Base-by-base conservation (phyloP, 2,888 invertebrate genomes). In the Amphimallon solstitiale region DNA sequence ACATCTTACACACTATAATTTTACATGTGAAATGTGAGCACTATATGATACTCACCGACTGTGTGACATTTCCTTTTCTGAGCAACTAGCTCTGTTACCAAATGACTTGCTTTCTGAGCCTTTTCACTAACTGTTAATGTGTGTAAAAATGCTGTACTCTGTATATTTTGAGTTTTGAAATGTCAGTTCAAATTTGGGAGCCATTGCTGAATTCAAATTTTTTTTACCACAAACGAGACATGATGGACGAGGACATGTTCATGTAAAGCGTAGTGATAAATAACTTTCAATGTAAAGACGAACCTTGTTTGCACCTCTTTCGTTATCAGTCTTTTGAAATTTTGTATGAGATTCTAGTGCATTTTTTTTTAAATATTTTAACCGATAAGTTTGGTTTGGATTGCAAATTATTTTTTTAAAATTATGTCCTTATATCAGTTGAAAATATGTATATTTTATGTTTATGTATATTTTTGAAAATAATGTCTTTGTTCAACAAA, bases 101-200 rank as follows among this genome's bases (percentile, higher is more conserved):
- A 10, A 23, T 49, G 21, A 12, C 49, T 49, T 49, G 7, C 49
- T 49, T 49, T 21, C 9, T 49, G 49, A 15, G 49, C 49, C 21
- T 49, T 49, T 49, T 49, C 49, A 49, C 9, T 21, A 23, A 49
- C 23, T 12, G n/a, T 49, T n/a, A n/a, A n/a, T n/a, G n/a, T n/a
- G 9, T 49, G 17, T 1, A 49, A 19, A 19, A 49, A 49, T 2
- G 21, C 49, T 49, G 17, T 19, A 7, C 7, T 19, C 2, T 49
- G 21, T 21, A 19, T 49, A 49, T 19, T 15, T n/a, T 49, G 10
- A n/a, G 19, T 7, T 49, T 21, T 19, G 1, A 49, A 49, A 6
- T 19, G 12, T n/a, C n/a, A n/a, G 10, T 19, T 49, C 21, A 21
- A 49, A 49, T 19, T 19, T 49, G n/a, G n/a, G n/a, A n/a, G n/a